Base-by-base conservation (phyloP, 37 sponge, comb jelly and placozoan species). In the Halichondria panicea region DNA sequence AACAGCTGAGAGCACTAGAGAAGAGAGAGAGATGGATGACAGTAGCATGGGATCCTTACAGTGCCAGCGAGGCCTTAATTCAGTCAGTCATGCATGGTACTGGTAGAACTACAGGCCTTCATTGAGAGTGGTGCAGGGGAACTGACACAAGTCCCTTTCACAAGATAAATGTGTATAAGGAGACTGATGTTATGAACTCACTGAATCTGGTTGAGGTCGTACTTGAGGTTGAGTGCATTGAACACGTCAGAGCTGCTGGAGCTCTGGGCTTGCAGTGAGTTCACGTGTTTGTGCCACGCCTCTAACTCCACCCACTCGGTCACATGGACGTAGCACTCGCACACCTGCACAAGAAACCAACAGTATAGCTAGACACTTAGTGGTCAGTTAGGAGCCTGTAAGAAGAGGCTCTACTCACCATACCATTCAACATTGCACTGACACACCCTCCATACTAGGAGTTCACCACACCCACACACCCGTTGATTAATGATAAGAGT, bases 281-380 rank as follows among this genome's bases (percentile, higher is more conserved):
- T 45, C 37, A 82, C 71, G 5, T 64, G 59, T 8, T 35, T 52
- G 44, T 83, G 33, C 92, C 92, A 93, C 11, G 36, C 74, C 70
- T 85, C 88, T 12, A 59, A 81, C 48, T 90, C 88, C 44, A 80
- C 52, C 88, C 92, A 94, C 62, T 82, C 92, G 13, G 71, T 43
- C 52, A 94, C 69, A 9, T 78, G 62, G 21, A 68, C 44, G 69
- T 94, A 94, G 72, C 94, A 94, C 68, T 89, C 91, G 34, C 63
- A 68, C 64, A 94, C 60, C 94, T 93, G 68, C 11, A 69, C 11
- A 24, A 40, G 2, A 43, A 8, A 65, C 35, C 27, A 37, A 0
- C 40, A 55, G 1, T 35, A 39, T 33, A 55, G 72, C 22, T 5
- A 13, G 61, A 55, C 43, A 9, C 53, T 76, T 6, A 5, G 18